Conservation (phyloP, 2,797 vertebrate species). For the Lates japonicus region DNA sequence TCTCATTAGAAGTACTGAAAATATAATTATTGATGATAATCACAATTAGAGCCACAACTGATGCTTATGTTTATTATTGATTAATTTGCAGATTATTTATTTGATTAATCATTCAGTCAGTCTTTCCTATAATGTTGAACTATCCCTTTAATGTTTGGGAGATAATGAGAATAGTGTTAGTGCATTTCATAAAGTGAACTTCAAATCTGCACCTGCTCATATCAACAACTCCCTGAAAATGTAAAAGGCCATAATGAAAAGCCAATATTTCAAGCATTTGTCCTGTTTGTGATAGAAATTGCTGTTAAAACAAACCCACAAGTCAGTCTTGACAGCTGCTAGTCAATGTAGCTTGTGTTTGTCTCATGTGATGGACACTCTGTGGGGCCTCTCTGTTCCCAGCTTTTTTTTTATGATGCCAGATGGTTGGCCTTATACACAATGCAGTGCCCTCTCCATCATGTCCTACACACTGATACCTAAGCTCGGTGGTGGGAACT, state of each 20-base stretch:
- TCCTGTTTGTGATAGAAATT: constrained; percentile 20
- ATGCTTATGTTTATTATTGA: background rate
- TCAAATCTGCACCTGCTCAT: constrained; percentile 7
- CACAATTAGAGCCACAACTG: too few relatives aligned
- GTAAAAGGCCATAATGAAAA: constrained; percentile 8
- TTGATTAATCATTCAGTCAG: background rate
- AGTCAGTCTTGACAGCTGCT: constrained; percentile 32
- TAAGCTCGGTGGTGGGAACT: constrained; percentile 54
- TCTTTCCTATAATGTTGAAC: background rate
- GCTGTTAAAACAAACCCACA: constrained; percentile 39
- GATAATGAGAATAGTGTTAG: background rate
- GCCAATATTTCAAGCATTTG: constrained; percentile 9
- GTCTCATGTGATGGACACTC: constrained; percentile 41
- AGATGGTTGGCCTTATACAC: constrained; percentile 75
- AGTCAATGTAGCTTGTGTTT: constrained; percentile 43
- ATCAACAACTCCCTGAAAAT: background rate
- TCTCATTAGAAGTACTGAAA: too few relatives aligned
- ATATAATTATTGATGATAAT: too few relatives aligned
- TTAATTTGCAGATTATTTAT: background rate
- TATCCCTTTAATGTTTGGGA: background rate
- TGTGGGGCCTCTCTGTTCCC: constrained; percentile 57
- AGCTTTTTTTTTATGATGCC: constrained; percentile 68
- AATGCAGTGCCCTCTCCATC: constrained; percentile 64
- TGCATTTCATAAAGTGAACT: background rate
- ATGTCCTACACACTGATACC: constrained; percentile 58